phyloP scores from a whole-genome alignment of 2,113 vertebrate genomes.

The Spea multiplicata region DNA sequence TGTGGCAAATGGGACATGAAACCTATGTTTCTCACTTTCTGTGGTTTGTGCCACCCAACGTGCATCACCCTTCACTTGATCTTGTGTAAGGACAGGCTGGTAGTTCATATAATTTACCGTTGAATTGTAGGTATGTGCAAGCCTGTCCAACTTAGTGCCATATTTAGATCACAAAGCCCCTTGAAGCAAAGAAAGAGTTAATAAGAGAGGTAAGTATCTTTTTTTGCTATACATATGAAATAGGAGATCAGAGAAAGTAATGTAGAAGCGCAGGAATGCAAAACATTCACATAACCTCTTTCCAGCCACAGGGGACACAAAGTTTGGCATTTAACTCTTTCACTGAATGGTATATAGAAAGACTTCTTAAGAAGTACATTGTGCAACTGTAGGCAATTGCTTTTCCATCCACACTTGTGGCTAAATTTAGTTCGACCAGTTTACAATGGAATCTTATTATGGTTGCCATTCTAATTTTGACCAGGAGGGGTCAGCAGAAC shows the following conservation, averaged over 20 bases:
- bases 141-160: too few relatives aligned
- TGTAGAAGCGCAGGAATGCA: constrained; percentile 22
- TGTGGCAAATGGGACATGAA: constrained; percentile 17
- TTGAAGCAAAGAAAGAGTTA: too few relatives aligned
- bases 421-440: constrained; percentile 14
- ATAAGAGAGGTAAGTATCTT: background rate
- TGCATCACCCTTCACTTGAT: too few relatives aligned
- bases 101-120: background rate
- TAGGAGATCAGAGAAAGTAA: constrained; percentile 13
- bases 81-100: too few relatives aligned
- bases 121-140: background rate
- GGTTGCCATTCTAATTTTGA: background rate
- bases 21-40: constrained; percentile 25
- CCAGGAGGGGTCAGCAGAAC: constrained; percentile 55
- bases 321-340: constrained; percentile 3
- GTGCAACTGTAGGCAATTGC: too few relatives aligned
- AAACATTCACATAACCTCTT: constrained; percentile 8
- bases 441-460: constrained; percentile 4
- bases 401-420: background rate
- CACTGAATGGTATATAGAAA: background rate
- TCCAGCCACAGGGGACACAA: background rate
- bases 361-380: background rate
- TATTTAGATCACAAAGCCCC: too few relatives aligned
- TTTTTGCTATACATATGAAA: constrained; percentile 2
- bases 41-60: constrained; percentile 28